phyloP scores from a whole-genome alignment of 2,888 invertebrate species.

The Heteromurus nitidus region DNA sequence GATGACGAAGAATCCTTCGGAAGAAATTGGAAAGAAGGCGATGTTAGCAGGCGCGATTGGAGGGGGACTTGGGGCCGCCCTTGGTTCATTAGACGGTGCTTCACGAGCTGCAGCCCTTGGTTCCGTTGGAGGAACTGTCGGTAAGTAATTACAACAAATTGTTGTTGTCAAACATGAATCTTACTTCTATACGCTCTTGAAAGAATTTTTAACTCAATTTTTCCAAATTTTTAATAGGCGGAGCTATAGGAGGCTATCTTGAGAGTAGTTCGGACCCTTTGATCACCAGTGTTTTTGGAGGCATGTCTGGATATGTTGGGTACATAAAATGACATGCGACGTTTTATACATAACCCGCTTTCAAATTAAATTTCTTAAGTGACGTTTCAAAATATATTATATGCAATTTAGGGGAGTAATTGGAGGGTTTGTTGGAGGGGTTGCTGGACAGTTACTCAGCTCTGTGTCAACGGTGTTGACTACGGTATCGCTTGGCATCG shows the following conservation, averaged over 20 bases:
- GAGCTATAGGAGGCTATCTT: conserved; percentile 33
- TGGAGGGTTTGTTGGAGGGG: conserved; percentile 45
- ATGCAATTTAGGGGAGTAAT: too few relatives aligned
- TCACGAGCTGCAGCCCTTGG: conserved; percentile 9
- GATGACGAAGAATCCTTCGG: background rate
- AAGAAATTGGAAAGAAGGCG: background rate
- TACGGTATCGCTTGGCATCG: conserved; percentile 8
- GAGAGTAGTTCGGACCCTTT: too few relatives aligned
- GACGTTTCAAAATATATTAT: too few relatives aligned
- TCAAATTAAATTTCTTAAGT: too few relatives aligned
- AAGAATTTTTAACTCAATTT: too few relatives aligned
- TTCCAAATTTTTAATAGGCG: conserved; percentile 40
- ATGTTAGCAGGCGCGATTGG: background rate
- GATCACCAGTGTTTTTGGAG: too few relatives aligned
- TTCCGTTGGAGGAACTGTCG: conserved; percentile 31
- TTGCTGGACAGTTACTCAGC: conserved; percentile 17
- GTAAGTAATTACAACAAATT: too few relatives aligned
- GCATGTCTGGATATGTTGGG: too few relatives aligned
- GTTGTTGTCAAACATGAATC: too few relatives aligned
- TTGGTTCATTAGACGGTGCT: conserved; percentile 38
- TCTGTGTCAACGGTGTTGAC: conserved; percentile 11
- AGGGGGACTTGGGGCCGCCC: conserved; percentile 23
- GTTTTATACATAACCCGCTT: too few relatives aligned
- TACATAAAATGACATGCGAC: too few relatives aligned
- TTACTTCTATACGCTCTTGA: too few relatives aligned